Evolutionary conservation across 2,888 invertebrate genomes (phyloP), one percentile per base, ranked within the genome.

Genomic region (Microctonus brassicae): DNA sequence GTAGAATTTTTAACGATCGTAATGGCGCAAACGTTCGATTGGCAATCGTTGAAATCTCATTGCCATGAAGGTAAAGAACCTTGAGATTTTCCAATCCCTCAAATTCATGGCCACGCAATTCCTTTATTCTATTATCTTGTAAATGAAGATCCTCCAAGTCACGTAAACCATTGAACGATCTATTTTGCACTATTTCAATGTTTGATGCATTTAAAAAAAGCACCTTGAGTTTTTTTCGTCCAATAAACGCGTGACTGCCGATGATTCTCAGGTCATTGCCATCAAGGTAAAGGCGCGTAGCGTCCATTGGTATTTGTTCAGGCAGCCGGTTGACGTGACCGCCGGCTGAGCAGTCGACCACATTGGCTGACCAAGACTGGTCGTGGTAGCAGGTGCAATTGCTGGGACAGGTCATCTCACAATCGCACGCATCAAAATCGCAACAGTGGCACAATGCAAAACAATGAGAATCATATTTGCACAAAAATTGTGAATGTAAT

Each of bases 341-440:
- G 76, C 93, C 91, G 73, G 89, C 90, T 61, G 94, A 93, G 84
- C 95, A 95, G 87, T 95, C 95, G 64, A 95, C 95, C 61, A 95
- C 94, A 88, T 95, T 95, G 22, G 94, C 94, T 57, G 93, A 92
- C 94, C 95, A 96, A 26, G 94, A 93, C 84, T 94, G 94, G 87
- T 96, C 96, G 84, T 95, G 94, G 88, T 95, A 96, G 88, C 96
- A 97, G 69, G 94, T 94, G 88, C 96, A 97, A 84, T 94, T 94
- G 69, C 90, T 91, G 26, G 96, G 96, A 83, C 96, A 97, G 64
- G 94, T 95, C 94, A 95, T 95, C 90, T 96, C 94, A 89, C 96
- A 97, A 88, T 97, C 96, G 86, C 96, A 97, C 39, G 95, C 95
- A 83, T 95, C 95, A 85, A 95, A 97, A 86, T 96, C 95, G 87